A percentile compares a stretch with the other conserved stretches of the same genome.
Conservation (phyloP, 2,888 invertebrate species). For the Caenorhabditis macrosperma region DNA sequence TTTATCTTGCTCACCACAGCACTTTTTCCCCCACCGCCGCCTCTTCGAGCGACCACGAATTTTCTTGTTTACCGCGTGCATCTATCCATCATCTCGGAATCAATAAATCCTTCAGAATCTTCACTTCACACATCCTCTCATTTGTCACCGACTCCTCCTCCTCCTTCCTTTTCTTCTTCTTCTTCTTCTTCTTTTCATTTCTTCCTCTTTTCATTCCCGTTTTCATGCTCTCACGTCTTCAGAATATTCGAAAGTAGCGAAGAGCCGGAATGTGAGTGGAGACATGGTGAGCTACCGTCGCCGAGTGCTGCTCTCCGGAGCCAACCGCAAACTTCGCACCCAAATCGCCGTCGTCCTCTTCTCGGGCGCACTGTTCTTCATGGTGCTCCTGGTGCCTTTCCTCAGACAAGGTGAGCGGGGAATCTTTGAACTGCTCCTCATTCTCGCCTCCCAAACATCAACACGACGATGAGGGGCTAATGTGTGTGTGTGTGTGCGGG, state of each 20-base stretch:
- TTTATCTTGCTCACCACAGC: slow-evolving; percentile 21
- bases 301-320: slow-evolving; percentile 11
- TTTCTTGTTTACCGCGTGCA: background rate
- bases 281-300: slow-evolving; percentile 20
- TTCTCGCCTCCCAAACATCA: slow-evolving; percentile 31
- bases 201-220: background rate
- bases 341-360: slow-evolving; percentile 17
- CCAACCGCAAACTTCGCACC: slow-evolving; percentile 23
- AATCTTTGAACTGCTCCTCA: slow-evolving; percentile 26
- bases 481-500: slow-evolving; percentile 1
- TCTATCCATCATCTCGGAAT: slow-evolving; percentile 39
- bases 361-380: slow-evolving; percentile 29
- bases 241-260: background rate
- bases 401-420: slow-evolving; percentile 19
- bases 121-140: no score
- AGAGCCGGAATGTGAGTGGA: slow-evolving; percentile 44
- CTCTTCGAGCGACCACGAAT: no score
- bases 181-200: slow-evolving; percentile 1
- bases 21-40: background rate
- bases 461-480: slow-evolving; percentile 11
- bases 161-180: slow-evolving; percentile 15
- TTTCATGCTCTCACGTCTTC: background rate
- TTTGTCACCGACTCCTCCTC: no score
- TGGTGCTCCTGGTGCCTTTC: slow-evolving; percentile 22
- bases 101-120: slow-evolving; percentile 39